Evolutionary conservation across 2,888 invertebrate species (phyloP).

Genomic region (Hylaea fasciaria): DNA sequence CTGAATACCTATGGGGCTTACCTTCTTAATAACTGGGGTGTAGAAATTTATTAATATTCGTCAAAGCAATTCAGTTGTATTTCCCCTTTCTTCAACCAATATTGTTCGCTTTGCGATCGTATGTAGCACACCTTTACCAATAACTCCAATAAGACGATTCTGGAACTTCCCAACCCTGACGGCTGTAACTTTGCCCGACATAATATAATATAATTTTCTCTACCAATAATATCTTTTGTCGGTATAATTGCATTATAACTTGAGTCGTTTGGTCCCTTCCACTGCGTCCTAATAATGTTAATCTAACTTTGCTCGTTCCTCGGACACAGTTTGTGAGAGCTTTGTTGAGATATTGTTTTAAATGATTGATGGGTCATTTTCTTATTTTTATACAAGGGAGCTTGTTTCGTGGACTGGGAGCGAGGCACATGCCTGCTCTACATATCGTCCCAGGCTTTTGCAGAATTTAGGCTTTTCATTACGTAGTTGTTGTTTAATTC

Average conservation of each 20-base stretch:
- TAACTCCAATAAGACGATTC: conserved; percentile 10
- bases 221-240: conserved; percentile 34
- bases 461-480: too few relatives aligned
- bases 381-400: not conserved
- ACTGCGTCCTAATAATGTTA: conserved; percentile 48
- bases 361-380: conserved; percentile 23
- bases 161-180: conserved; percentile 15
- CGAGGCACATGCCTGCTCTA: too few relatives aligned
- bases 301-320: conserved; percentile 55
- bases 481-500: too few relatives aligned
- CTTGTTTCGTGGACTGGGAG: not conserved
- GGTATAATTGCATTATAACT: conserved; percentile 41
- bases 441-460: too few relatives aligned
- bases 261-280: conserved; percentile 36
- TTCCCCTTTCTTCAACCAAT: too few relatives aligned
- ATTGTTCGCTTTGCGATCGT: too few relatives aligned
- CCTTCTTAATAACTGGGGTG: too few relatives aligned
- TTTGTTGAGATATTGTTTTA: conserved; percentile 27
- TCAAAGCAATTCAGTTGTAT: too few relatives aligned
- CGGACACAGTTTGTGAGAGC: conserved; percentile 29
- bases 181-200: conserved; percentile 16
- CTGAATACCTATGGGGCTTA: too few relatives aligned
- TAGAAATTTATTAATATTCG: too few relatives aligned
- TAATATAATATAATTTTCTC: conserved; percentile 28
- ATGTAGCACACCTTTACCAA: too few relatives aligned